Evolutionary conservation across 2,113 vertebrate species (phyloP).

Genomic region (Percina caprodes): DNA sequence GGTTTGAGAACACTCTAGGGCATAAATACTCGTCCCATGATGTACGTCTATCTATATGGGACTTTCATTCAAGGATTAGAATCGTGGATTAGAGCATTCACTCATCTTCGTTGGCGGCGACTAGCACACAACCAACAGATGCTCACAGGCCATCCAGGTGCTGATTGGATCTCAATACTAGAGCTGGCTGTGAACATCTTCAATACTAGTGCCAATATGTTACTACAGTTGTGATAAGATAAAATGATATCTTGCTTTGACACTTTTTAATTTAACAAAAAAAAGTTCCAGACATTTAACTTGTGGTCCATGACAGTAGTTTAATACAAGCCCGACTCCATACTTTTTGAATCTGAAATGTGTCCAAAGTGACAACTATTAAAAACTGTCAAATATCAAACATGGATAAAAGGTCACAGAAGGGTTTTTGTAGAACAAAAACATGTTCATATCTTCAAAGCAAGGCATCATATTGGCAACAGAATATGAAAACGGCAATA

Average conservation of each 20-base stretch:
- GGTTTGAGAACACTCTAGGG: background rate
- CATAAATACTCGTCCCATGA: conserved; percentile 1
- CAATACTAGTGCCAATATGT: background rate
- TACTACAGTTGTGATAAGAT: background rate
- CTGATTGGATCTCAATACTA: background rate
- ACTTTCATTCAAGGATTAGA: conserved; percentile 63
- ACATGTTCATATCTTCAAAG: background rate
- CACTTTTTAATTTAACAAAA: background rate
- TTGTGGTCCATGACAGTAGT: background rate
- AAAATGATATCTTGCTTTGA: background rate
- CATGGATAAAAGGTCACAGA: background rate
- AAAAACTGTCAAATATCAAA: background rate
- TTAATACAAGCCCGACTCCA: background rate
- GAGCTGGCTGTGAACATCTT: background rate
- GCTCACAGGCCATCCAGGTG: background rate
- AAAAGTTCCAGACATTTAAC: background rate
- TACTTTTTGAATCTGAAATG: background rate
- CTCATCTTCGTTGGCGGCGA: background rate
- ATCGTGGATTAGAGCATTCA: conserved; percentile 16
- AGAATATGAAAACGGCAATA: too few relatives aligned
- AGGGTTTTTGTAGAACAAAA: background rate
- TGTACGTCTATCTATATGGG: conserved; percentile 38
- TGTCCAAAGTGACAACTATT: background rate
- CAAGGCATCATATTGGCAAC: background rate
- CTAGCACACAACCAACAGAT: conserved; percentile 13